Conservation (phyloP, 1,140 invertebrate species). For the Nilaparvata lugens region DNA sequence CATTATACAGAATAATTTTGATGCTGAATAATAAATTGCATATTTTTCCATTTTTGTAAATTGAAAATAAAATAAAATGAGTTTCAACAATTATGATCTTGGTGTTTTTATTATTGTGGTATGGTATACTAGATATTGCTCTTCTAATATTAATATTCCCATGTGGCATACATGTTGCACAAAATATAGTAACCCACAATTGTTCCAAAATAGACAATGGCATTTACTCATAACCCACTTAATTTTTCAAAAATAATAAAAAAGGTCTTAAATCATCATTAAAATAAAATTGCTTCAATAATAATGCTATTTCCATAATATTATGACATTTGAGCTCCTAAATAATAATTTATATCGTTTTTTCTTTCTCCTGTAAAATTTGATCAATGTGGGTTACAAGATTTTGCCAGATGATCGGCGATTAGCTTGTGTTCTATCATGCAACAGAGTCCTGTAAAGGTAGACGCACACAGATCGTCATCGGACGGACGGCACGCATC, state of each 20-base stretch:
- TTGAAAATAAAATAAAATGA: neutral
- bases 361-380: no score
- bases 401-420: no score
- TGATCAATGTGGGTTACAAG: no score
- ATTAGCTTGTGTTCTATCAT: no score
- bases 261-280: neutral
- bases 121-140: neutral
- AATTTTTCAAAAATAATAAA: neutral
- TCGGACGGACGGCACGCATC: no score
- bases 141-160: neutral
- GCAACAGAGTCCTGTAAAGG: no score
- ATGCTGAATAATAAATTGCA: neutral
- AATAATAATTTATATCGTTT: no score
- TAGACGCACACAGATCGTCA: no score
- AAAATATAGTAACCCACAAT: neutral
- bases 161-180: neutral
- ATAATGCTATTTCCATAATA: neutral
- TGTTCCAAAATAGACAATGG: neutral
- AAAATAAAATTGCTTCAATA: neutral
- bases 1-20: neutral
- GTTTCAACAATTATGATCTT: no score
- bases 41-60: neutral
- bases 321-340: neutral
- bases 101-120: neutral
- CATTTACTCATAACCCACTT: neutral